A percentile compares a stretch with the other conserved stretches of the same genome.
These are phyloP conservation scores for Eupithecia insigniata DNA, from an alignment of 2,888 invertebrate species.

Conservation along the genomic window DNA sequence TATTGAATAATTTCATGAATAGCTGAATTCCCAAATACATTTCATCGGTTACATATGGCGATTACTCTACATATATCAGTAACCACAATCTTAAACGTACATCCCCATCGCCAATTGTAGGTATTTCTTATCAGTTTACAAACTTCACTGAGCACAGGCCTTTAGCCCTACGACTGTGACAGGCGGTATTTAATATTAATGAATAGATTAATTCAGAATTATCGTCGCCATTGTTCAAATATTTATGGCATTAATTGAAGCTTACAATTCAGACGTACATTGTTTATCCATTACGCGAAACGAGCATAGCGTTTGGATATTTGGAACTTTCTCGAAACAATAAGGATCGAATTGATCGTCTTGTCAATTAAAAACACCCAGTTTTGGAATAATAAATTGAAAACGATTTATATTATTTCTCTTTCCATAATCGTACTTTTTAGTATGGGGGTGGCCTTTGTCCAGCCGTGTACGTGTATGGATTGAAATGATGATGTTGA, in stretches of 20 bases:
- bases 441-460: no score
- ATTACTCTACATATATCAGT: background rate
- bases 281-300: conserved; percentile 40
- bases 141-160: conserved; percentile 17
- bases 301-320: conserved; percentile 10
- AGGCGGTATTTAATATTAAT: conserved; percentile 28
- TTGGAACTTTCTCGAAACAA: conserved; percentile 14
- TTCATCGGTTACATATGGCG: background rate
- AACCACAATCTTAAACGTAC: background rate
- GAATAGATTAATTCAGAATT: conserved; percentile 31
- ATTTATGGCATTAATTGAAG: conserved; percentile 38
- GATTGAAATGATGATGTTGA: no score
- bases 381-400: background rate
- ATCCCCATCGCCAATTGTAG: background rate
- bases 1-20: background rate
- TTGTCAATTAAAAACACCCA: conserved; percentile 6
- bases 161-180: conserved; percentile 15
- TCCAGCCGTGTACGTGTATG: no score
- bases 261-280: conserved; percentile 38
- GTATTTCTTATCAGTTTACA: conserved; percentile 14
- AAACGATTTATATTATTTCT: conserved; percentile 1
- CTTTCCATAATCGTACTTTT: background rate
- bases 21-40: background rate
- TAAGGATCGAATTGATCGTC: conserved; percentile 8
- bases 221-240: conserved; percentile 33